Percentiles rank a stretch among this genome's conserved stretches.
Conservation (phyloP, 2,888 invertebrate genomes). For the Rutpela maculata region DNA sequence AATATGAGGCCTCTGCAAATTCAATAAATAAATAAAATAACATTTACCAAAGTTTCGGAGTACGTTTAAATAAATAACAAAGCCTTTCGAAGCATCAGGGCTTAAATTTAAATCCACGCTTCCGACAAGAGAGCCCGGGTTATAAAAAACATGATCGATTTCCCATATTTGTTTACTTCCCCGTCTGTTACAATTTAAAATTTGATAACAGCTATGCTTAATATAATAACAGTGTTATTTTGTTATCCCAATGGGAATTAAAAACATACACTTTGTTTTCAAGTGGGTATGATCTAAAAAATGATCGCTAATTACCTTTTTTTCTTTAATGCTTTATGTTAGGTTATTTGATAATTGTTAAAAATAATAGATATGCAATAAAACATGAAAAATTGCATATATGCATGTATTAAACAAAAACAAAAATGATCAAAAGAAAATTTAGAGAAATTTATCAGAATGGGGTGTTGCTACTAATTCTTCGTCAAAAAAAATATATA, state of each 20-base stretch:
- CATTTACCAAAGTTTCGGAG: constrained; percentile 32
- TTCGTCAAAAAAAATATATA: too few species aligned
- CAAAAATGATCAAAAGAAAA: too few species aligned
- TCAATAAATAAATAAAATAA: constrained; percentile 41
- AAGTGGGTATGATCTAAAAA: too few species aligned
- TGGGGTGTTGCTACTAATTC: too few species aligned
- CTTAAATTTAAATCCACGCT: constrained; percentile 35
- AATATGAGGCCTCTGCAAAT: constrained; percentile 27
- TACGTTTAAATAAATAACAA: constrained; percentile 38
- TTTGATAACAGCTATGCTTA: constrained; percentile 1
- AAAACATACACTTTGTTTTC: too few species aligned
- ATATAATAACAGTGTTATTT: neutral
- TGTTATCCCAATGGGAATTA: neutral
- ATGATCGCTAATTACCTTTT: too few species aligned
- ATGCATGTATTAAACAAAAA: too few species aligned
- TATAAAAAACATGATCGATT: constrained; percentile 33
- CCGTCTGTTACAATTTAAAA: constrained; percentile 7
- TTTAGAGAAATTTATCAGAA: too few species aligned
- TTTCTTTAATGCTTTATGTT: too few species aligned
- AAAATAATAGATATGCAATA: too few species aligned
- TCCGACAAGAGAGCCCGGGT: constrained; percentile 11
- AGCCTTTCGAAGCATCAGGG: constrained; percentile 22
- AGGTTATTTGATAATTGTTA: too few species aligned
- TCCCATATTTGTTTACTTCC: constrained; percentile 32
- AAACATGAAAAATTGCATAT: too few species aligned